Base-by-base conservation (phyloP, 2,113 vertebrate species). In the Anarrhichthys ocellatus region DNA sequence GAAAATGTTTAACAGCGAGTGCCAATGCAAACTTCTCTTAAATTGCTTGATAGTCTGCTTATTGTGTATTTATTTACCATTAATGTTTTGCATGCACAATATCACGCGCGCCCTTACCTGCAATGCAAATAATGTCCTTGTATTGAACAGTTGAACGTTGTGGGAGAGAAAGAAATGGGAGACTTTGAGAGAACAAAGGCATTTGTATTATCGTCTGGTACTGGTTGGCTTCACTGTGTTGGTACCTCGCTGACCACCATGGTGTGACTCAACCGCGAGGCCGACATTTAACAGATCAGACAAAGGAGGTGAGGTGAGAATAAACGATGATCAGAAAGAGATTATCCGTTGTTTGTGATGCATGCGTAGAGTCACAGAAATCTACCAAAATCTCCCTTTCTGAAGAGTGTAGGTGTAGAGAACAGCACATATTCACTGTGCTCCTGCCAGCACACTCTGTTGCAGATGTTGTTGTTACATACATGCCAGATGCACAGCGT, bases 301-400 rank as follows among this genome's bases (percentile, higher is more conserved):
- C 85, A 89, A 88, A 88, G 78, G 82, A 92, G 87, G 76, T 78
- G 83, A 89, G 77, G 81, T 91, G 84, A 83, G 75, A 89, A 90
- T 61, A 77, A 82, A 80, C 14, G n/a, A 87, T 87, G 76, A 85
- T 87, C 78, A 82, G 71, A 63, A 76, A 82, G 65, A 34, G 42
- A 87, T 64, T 52, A 84, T 85, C 48, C n/a, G 56, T 80, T 80
- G 61, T 83, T 87, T 87, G 83, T 73, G 80, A 85, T 86, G 81
- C 74, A 78, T 29, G 61, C 1, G 29, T 81, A 42, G 58, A 72
- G 44, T 78, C 78, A 66, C 58, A 82, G 74, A 78, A 64, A 81
- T 67, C 52, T 7, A 73, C 10, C 17, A 8, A 62, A 78, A 71
- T 67, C 72, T 73, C 65, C 46, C 61, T 73, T 80, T 78, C 44